phyloP scores from a whole-genome alignment of 2,888 invertebrate species.

The Carabus problematicus region DNA sequence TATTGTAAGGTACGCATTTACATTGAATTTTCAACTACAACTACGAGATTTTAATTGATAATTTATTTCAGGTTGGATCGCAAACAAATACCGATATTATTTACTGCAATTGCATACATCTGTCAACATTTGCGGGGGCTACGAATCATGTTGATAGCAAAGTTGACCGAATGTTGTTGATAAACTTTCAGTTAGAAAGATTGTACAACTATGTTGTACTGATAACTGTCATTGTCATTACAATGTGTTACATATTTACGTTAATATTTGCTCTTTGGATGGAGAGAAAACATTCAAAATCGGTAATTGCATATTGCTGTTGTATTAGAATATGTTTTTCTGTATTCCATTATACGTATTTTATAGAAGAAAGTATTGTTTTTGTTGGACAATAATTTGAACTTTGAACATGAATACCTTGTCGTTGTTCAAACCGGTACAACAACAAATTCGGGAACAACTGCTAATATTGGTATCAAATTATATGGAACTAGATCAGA shows the following conservation, averaged over 20 bases:
- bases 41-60: background rate
- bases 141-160: slow-evolving; percentile 13
- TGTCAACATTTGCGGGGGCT: slow-evolving; percentile 11
- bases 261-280: slow-evolving; percentile 21
- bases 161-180: slow-evolving; percentile 5
- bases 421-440: slow-evolving; percentile 24
- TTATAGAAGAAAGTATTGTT: slow-evolving; percentile 24
- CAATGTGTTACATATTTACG: background rate
- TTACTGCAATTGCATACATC: slow-evolving; percentile 19
- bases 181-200: slow-evolving; percentile 10
- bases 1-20: slow-evolving; percentile 22
- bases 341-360: too few relatives aligned
- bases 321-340: background rate
- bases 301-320: background rate
- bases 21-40: background rate
- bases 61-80: slow-evolving; percentile 18
- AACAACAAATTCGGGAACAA: slow-evolving; percentile 17
- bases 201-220: slow-evolving; percentile 29
- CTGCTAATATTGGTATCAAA: slow-evolving; percentile 34
- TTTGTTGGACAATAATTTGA: slow-evolving; percentile 32
- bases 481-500: slow-evolving; percentile 18
- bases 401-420: slow-evolving; percentile 18
- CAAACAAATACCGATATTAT: slow-evolving; percentile 11
- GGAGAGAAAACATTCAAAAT: slow-evolving; percentile 2
- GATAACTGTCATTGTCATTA: slow-evolving; percentile 1